Conservation (phyloP, 1,140 invertebrate genomes). For the Babylonia areolata region DNA sequence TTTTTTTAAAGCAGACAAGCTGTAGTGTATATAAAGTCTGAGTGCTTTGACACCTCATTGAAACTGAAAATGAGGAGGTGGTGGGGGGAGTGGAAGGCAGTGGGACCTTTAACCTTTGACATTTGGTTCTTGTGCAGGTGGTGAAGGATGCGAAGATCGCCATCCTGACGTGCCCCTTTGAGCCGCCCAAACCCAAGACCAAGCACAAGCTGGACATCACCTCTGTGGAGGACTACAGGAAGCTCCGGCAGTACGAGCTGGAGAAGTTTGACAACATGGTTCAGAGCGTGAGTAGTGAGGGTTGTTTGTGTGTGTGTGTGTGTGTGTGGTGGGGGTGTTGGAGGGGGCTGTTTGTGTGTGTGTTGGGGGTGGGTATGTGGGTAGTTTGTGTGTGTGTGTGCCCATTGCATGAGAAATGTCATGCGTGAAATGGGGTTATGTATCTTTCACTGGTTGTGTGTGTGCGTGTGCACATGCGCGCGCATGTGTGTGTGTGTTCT, state of each 20-base stretch:
- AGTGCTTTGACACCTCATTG: too few species aligned
- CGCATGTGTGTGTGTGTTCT: not conserved
- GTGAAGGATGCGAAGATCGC: conserved; percentile 94
- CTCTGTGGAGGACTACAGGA: conserved; percentile 96
- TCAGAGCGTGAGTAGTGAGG: conserved; percentile 81
- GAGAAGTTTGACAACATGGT: conserved; percentile 98
- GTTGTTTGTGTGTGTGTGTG: not conserved
- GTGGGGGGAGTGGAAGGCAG: too few species aligned
- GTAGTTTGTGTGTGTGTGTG: not conserved
- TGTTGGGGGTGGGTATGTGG: not conserved
- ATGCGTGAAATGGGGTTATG: too few species aligned
- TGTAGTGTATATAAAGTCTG: too few species aligned
- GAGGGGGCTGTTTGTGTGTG: not conserved
- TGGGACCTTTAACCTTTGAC: too few species aligned
- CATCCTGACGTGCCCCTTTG: conserved; percentile 99
- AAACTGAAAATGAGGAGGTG: too few species aligned
- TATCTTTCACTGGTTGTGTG: too few species aligned
- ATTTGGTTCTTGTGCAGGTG: conserved; percentile 77
- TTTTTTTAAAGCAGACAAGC: too few species aligned
- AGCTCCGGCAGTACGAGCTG: conserved; percentile 94
- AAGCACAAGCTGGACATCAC: conserved; percentile 99
- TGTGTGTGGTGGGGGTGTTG: not conserved
- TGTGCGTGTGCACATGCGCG: too few species aligned
- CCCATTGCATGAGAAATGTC: too few species aligned
- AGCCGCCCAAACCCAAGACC: conserved; percentile 99